These are phyloP conservation scores for Microdon myrmicae DNA, from an alignment of 2,888 invertebrate species.

Conservation along the genomic window DNA sequence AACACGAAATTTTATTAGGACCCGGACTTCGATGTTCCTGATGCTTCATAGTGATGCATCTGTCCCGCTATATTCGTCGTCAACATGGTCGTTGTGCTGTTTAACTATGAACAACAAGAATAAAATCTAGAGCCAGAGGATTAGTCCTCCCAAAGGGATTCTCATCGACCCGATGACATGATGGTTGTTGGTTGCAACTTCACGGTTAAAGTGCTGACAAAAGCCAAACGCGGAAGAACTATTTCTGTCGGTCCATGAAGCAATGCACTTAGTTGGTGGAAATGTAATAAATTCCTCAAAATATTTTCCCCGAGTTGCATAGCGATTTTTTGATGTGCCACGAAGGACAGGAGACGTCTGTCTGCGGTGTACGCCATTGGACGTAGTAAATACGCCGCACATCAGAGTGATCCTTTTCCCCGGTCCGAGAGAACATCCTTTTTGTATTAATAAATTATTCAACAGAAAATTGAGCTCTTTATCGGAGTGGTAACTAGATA, in stretches of 20 bases:
- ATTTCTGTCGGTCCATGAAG: conserved; percentile 33
- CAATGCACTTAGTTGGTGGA: conserved; percentile 30
- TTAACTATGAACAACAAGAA: conserved; percentile 31
- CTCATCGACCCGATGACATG: conserved; percentile 11
- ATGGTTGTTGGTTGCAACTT: conserved; percentile 14
- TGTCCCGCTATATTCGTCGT: too few species aligned
- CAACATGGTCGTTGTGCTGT: conserved; percentile 4
- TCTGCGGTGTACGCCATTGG: conserved; percentile 27
- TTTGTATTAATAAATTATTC: conserved; percentile 46
- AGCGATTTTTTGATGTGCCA: conserved; percentile 6
- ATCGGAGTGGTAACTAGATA: conserved; percentile 55
- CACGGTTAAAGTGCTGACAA: conserved; percentile 7
- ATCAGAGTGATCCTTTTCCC: conserved; percentile 5
- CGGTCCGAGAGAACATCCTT: conserved; percentile 4
- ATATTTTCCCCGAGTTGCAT: conserved; percentile 17
- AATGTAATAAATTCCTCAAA: conserved; percentile 48
- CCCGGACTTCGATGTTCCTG: conserved; percentile 14
- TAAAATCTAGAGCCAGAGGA: conserved; percentile 28
- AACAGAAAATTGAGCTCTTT: conserved; percentile 60
- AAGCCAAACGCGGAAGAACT: conserved; percentile 14
- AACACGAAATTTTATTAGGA: conserved; percentile 60
- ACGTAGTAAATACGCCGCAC: conserved; percentile 25
- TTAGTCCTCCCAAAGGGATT: conserved; percentile 42
- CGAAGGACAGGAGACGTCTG: too few species aligned
- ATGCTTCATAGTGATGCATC: too few species aligned